Base-by-base conservation (phyloP, 2,113 vertebrate species). In the Haplochromis vanheusdeni region DNA sequence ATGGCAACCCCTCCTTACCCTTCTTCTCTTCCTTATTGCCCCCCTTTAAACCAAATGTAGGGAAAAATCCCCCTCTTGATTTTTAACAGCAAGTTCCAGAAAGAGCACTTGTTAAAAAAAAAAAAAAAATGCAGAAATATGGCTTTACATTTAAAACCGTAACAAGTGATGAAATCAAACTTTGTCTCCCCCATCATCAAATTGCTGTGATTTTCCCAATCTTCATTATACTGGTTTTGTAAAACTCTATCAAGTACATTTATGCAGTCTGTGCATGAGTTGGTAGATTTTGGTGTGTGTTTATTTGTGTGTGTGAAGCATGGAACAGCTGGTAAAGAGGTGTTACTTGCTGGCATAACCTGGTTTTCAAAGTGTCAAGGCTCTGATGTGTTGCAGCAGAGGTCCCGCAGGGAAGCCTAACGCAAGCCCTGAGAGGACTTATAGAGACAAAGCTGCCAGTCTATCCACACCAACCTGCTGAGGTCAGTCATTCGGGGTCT, bases 41-140 rank as follows among this genome's bases (percentile, higher is more conserved):
- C 56, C 56, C 52, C 4, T 86, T 35, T 35, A 65, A 65, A 58
- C 51, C 58, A 4, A 68, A 87, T 81, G 89, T 87, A 93, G 58
- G 92, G 91, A 93, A 91, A 91, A 88, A 87, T 93, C 93, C 91
- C 92, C 94, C 91, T 91, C 85, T 89, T 93, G 93, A 96, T 94
- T 96, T 96, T 95, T 96, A 96, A 96, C 95, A 96, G 95, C 94
- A 96, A 94, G 89, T 94, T 96, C 93, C 96, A 96, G 94, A 96
- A 96, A 96, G 96, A 96, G 96, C 96, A 97, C 96, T 96, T 96
- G 92, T 95, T 89, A 84, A 68, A 70, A 54, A 35, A 45, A n/a
- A 11, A 85, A 77, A 77, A 83, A 55, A 47, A 31, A 79, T 40
- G 87, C 85, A 89, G 91, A 94, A 94, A 94, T 95, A 92, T 95